Percentiles rank a stretch among this genome's conserved stretches.
These are phyloP conservation scores for Drosophila peninsularis DNA, from an alignment of 2,888 invertebrate genomes.

Conservation along the genomic window DNA sequence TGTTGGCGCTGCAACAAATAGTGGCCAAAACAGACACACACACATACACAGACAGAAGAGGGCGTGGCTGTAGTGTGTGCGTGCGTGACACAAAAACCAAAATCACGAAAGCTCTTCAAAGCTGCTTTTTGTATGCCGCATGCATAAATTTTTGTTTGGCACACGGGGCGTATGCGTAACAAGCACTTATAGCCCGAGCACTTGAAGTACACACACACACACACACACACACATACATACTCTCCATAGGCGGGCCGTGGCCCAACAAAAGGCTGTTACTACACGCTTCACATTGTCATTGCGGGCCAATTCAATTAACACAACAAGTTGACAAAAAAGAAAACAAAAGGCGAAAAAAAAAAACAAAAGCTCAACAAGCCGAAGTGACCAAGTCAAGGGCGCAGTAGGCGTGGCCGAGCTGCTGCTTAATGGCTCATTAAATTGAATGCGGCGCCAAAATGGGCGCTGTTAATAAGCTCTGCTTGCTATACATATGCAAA, in stretches of 20 bases:
- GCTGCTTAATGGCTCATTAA: slow-evolving; percentile 71
- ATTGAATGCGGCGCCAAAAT: slow-evolving; percentile 62
- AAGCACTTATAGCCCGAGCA: slow-evolving; percentile 53
- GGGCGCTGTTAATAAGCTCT: slow-evolving; percentile 16
- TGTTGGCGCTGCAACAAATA: slow-evolving; percentile 34
- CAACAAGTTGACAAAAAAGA: slow-evolving; percentile 45
- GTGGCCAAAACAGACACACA: slow-evolving; percentile 19
- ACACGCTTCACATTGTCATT: slow-evolving; percentile 49
- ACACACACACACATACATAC: not conserved
- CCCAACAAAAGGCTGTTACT: slow-evolving; percentile 46
- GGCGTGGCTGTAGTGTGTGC: slow-evolving; percentile 29
- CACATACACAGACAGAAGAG: slow-evolving; percentile 20
- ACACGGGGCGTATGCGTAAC: slow-evolving; percentile 73
- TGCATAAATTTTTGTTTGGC: slow-evolving; percentile 61
- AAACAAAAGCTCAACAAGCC: slow-evolving; percentile 22
- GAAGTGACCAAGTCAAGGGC: slow-evolving; percentile 41
- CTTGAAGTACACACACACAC: slow-evolving; percentile 41
- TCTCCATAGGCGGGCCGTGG: slow-evolving; percentile 38
- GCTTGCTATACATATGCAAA: slow-evolving; percentile 60
- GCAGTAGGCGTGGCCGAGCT: not conserved
- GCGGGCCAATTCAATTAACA: slow-evolving; percentile 72
- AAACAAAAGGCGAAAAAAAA: slow-evolving; percentile 6
- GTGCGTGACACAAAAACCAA: slow-evolving; percentile 46
- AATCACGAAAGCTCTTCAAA: slow-evolving; percentile 51
- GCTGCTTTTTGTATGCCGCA: slow-evolving; percentile 37